phyloP scores from a whole-genome alignment of 2,113 vertebrate genomes.

The Trogon melanurus region DNA sequence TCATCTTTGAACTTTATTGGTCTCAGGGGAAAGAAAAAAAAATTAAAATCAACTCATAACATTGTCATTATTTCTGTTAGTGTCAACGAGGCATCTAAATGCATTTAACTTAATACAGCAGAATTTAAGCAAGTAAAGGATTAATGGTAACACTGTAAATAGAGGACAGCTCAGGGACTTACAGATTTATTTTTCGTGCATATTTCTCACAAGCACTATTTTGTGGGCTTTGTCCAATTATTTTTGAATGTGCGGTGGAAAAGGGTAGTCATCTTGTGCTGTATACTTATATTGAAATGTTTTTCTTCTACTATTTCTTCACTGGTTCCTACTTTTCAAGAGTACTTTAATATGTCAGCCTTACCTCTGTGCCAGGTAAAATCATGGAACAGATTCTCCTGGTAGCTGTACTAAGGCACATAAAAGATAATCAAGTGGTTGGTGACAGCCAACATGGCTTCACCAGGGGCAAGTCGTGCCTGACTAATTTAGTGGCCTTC shows the following conservation, averaged over 20 bases:
- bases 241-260: not conserved
- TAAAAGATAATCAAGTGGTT: too few species aligned
- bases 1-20: not conserved
- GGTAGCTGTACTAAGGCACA: too few species aligned
- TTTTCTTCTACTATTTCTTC: not conserved
- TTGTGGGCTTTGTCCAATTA: not conserved
- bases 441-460: too few species aligned
- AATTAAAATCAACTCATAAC: not conserved
- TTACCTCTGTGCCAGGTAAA: too few species aligned
- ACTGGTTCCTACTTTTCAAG: not conserved
- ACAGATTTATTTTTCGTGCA: not conserved
- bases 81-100: not conserved
- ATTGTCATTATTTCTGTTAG: not conserved
- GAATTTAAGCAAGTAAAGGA: not conserved
- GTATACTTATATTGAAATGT: not conserved
- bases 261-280: not conserved
- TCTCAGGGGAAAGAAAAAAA: not conserved
- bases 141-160: not conserved
- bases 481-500: too few species aligned
- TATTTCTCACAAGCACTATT: not conserved
- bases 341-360: not conserved
- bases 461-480: too few species aligned
- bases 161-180: not conserved
- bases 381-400: too few species aligned
- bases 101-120: not conserved